Base-by-base conservation (phyloP, 1,140 invertebrate species). In the Telenomus remus region DNA sequence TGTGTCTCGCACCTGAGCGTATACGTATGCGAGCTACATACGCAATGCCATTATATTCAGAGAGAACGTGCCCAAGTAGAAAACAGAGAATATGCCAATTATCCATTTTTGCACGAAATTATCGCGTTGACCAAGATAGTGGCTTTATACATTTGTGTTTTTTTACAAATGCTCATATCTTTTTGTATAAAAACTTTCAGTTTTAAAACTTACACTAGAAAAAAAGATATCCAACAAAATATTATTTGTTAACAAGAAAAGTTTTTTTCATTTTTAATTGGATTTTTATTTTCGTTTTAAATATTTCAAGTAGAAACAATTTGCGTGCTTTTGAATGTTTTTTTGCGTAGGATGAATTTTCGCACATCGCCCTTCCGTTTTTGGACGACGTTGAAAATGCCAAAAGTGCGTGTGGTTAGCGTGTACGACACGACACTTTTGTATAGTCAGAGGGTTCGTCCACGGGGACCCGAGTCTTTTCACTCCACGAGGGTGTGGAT, bases 21-120 rank as follows among this genome's bases (percentile, higher is more conserved):
- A 34, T 53, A 48, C 44, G 19, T 54, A 46, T 9, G 37, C 39
- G 37, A 33, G 48, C 27, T 34, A 75, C 49, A 60, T 12, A 60
- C 66, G 50, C 66, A 56, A 73, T 82, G 81, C 81, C 82, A 83
- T 85, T 81, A 85, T 27, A 27, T 80, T 70, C 76, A 74, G 74
- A 61, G 34, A 34, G 82, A 84, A 86, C 84, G 84, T 84, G 83
- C 76, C 75, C 71, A 79, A 85, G 80, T 81, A 80, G 71, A 81
- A 85, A 86, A 86, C 83, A 84, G 72, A 56, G 57, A 48, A 55
- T 64, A 78, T 53, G 70, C 66, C 79, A 83, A 85, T 85, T 84
- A 84, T 84, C 84, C 85, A 86, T 86, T 86, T 86, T 85, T 86
- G 83, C 85, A 86, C 85, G 85, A 76, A 85, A 84, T 86, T 84